Conservation (phyloP, 2,113 vertebrate genomes). For the Carassius carassius region DNA sequence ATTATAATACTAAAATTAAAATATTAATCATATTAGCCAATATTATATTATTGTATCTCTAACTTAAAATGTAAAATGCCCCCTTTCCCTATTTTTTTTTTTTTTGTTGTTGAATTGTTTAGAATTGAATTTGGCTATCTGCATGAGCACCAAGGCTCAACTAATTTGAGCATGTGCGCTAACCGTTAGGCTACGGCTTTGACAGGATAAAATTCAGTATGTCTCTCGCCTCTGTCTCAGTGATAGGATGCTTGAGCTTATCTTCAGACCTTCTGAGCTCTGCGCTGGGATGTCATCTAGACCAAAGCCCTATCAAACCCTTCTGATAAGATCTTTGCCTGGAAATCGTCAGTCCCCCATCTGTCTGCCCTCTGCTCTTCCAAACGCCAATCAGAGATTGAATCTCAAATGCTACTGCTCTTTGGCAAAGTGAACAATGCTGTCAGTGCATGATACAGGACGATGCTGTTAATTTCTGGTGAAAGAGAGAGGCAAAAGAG, state of each 20-base stretch:
- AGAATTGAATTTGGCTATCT: too few species aligned
- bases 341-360: constrained; percentile 58
- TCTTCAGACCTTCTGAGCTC: constrained; percentile 66
- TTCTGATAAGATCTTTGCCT: constrained; percentile 63
- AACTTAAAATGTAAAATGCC: not conserved
- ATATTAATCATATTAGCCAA: not conserved
- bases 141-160: too few species aligned
- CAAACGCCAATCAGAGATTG: constrained; percentile 34
- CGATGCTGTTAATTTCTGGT: constrained; percentile 72
- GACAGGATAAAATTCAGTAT: constrained; percentile 40
- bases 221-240: constrained; percentile 48
- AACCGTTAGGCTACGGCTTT: not conserved
- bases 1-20: not conserved
- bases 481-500: constrained; percentile 57
- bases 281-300: constrained; percentile 61
- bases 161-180: too few species aligned
- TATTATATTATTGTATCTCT: not conserved
- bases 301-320: constrained; percentile 57
- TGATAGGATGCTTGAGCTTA: constrained; percentile 36
- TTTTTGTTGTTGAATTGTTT: too few species aligned
- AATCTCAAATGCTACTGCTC: constrained; percentile 59
- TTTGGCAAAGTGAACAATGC: constrained; percentile 15
- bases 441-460: constrained; percentile 74
- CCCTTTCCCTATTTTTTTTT: too few species aligned
- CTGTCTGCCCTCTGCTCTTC: constrained; percentile 43